Evolutionary conservation across 2,113 vertebrate species (phyloP).

Genomic region (Scytalopus superciliaris): DNA sequence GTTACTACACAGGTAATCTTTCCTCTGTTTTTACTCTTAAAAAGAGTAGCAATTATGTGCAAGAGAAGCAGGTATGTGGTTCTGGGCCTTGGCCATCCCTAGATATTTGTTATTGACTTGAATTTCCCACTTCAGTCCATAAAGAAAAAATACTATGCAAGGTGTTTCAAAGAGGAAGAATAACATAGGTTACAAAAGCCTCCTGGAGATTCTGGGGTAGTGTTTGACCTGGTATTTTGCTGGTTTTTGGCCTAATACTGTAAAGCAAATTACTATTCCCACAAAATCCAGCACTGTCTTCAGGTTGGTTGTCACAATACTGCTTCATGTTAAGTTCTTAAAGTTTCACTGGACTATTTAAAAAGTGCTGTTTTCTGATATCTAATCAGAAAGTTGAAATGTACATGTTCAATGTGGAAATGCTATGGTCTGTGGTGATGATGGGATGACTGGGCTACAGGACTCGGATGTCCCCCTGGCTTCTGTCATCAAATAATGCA

Average conservation of each 20-base stretch:
- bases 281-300: rapidly evolving
- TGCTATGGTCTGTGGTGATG: neutral
- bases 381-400: neutral
- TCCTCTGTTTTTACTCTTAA: neutral
- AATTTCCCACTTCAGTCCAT: neutral
- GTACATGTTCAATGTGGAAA: rapidly evolving
- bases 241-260: neutral
- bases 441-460: neutral
- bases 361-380: neutral
- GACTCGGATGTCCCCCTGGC: neutral
- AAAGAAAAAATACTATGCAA: neutral
- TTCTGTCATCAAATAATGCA: neutral
- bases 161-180: neutral
- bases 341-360: neutral
- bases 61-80: neutral
- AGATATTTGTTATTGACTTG: neutral
- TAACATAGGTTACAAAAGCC: neutral
- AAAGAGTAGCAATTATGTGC: neutral
- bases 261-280: neutral
- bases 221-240: neutral
- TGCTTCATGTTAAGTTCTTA: neutral
- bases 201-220: neutral
- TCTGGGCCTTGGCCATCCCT: neutral
- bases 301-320: neutral
- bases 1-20: constrained; percentile 90